Percentiles rank a stretch among this genome's conserved stretches.
Conservation (phyloP, 1,140 invertebrate species). For the Drosophila ercepeae region DNA sequence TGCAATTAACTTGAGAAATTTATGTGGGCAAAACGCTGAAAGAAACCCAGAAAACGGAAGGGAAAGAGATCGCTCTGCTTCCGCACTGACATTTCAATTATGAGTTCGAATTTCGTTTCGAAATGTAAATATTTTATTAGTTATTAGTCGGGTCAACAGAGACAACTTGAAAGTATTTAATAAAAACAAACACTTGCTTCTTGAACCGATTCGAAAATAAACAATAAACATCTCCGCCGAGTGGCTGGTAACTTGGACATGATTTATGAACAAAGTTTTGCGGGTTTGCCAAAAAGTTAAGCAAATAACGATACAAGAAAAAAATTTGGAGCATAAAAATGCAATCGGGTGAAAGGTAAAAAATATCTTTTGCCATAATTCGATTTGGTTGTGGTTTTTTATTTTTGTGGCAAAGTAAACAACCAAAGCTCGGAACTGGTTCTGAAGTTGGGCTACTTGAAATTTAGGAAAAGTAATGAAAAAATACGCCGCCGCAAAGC, state of each 20-base stretch:
- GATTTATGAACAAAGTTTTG: constrained; percentile 28
- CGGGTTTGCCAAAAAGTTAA: constrained; percentile 9
- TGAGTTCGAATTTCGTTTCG: too few species aligned
- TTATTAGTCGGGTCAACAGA: constrained; percentile 28
- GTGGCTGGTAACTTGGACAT: constrained; percentile 12
- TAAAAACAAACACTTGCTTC: constrained; percentile 8
- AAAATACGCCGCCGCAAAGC: constrained; percentile 25
- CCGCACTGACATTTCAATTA: constrained; percentile 52
- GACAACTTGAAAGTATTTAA: not conserved
- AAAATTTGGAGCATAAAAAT: constrained; percentile 37
- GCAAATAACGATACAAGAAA: constrained; percentile 33
- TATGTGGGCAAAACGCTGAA: constrained; percentile 51
- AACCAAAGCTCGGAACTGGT: constrained; percentile 53
- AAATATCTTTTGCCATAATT: constrained; percentile 22
- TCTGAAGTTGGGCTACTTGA: constrained; percentile 54
- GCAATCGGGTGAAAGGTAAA: constrained; percentile 55
- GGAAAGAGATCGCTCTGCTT: constrained; percentile 11
- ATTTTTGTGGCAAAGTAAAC: constrained; percentile 7
- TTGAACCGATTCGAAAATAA: constrained; percentile 6
- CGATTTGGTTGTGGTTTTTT: constrained; percentile 12
- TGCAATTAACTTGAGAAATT: constrained; percentile 58
- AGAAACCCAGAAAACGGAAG: constrained; percentile 20
- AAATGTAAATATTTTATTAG: constrained; percentile 52
- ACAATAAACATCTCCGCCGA: not conserved
- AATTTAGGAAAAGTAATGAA: constrained; percentile 4